Percentiles rank a stretch among this genome's conserved stretches.
Evolutionary conservation across 30 jellyfish, hydroid and myxozoan species (phyloP).

Genomic region (Aurelia aurita): DNA sequence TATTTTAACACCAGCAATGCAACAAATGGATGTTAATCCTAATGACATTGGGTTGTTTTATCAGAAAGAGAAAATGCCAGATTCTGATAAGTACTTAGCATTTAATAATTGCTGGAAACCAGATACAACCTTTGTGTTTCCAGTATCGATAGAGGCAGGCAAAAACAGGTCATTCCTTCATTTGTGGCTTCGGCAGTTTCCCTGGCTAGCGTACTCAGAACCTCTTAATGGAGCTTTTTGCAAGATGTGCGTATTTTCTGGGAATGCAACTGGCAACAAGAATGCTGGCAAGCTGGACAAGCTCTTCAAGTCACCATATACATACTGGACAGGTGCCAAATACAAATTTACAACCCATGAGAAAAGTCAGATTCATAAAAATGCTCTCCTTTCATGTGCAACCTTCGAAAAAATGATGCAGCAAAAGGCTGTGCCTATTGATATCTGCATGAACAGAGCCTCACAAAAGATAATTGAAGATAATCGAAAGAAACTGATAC

Average conservation of each 20-base stretch:
- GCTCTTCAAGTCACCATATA: conserved; percentile 21
- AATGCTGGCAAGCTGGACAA: neutral
- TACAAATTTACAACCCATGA: conserved; percentile 15
- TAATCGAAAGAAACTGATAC: conserved; percentile 16
- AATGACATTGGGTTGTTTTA: conserved; percentile 8
- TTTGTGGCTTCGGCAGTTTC: conserved; percentile 6
- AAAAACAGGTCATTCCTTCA: conserved; percentile 1
- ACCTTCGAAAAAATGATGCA: neutral
- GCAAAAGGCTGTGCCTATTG: neutral
- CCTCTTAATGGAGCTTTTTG: conserved; percentile 48
- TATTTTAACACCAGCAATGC: no score
- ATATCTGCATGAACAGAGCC: neutral
- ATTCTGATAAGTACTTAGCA: neutral
- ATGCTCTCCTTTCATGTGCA: neutral
- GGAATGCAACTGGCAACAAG: neutral
- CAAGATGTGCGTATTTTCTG: conserved; percentile 51
- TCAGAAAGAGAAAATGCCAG: neutral
- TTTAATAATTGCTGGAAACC: conserved; percentile 9
- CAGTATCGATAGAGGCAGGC: neutral
- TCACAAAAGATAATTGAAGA: neutral
- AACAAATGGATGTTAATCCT: neutral
- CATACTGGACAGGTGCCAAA: conserved; percentile 18
- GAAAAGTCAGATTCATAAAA: neutral
- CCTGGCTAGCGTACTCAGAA: conserved; percentile 57
- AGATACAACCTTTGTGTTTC: conserved; percentile 27